These are phyloP conservation scores for Odontesthes bonariensis DNA, from an alignment of 2,113 vertebrate genomes.

Conservation along the genomic window DNA sequence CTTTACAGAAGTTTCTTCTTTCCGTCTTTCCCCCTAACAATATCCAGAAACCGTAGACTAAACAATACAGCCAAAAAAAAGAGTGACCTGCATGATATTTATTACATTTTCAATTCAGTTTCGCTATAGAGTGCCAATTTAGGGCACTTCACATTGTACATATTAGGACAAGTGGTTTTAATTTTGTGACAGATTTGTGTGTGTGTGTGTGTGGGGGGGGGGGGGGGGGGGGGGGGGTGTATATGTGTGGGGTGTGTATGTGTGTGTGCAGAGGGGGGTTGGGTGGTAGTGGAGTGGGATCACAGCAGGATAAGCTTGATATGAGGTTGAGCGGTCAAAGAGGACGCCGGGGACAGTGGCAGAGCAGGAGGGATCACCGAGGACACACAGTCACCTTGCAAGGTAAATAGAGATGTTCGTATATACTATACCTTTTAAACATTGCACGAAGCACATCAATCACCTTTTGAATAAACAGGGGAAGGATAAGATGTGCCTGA, in stretches of 20 bases:
- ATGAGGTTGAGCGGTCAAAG: conserved; percentile 55
- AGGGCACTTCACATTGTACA: not conserved
- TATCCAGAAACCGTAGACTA: not conserved
- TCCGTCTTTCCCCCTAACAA: not conserved
- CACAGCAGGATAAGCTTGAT: conserved; percentile 22
- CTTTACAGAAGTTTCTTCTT: not conserved
- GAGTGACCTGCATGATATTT: not conserved
- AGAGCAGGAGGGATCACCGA: conserved; percentile 57
- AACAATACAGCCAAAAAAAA: not conserved
- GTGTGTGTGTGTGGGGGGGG: not conserved
- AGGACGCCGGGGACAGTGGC: conserved; percentile 55
- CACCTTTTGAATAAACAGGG: not conserved
- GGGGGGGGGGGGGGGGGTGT: not conserved
- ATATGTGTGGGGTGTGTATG: too few species aligned
- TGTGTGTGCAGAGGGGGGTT: not conserved
- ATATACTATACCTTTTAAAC: conserved; percentile 35
- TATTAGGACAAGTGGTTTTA: not conserved
- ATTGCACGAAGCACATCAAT: not conserved
- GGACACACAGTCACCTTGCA: conserved; percentile 46
- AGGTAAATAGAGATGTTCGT: conserved; percentile 44
- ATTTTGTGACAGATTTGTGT: not conserved
- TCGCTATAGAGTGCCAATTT: not conserved
- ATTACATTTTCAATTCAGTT: not conserved
- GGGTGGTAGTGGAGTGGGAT: conserved; percentile 18
- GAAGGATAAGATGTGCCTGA: not conserved